A percentile compares a stretch with the other conserved stretches of the same genome.
phyloP scores from a whole-genome alignment of 2,113 vertebrate genomes.

The Dascyllus trimaculatus region DNA sequence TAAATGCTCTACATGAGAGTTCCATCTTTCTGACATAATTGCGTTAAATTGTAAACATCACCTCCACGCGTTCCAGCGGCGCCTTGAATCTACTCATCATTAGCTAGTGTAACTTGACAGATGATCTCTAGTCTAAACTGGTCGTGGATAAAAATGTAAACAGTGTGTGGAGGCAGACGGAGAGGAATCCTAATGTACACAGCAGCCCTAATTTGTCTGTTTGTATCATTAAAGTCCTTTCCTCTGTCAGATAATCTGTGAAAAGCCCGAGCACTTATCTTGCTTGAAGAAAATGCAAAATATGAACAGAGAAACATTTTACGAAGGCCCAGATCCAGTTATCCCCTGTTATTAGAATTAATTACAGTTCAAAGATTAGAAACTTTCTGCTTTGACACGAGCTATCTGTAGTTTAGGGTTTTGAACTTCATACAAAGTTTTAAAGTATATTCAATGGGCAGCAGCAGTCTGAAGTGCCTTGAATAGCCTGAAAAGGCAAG shows the following conservation, averaged over 20 bases:
- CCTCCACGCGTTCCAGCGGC: constrained; percentile 6
- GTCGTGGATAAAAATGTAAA: constrained; percentile 63
- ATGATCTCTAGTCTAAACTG: constrained; percentile 40
- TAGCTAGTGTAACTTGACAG: constrained; percentile 43
- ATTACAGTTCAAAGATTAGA: constrained; percentile 61
- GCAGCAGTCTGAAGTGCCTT: background rate
- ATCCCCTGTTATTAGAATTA: constrained; percentile 64
- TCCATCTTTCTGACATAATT: constrained; percentile 65
- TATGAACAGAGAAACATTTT: constrained; percentile 50
- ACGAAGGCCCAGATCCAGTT: constrained; percentile 43
- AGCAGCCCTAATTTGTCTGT: constrained; percentile 61
- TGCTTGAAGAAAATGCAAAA: constrained; percentile 12
- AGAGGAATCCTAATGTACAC: constrained; percentile 45
- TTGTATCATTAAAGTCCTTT: constrained; percentile 68
- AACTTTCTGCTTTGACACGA: constrained; percentile 41
- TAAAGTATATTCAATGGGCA: background rate
- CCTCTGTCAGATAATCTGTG: constrained; percentile 58
- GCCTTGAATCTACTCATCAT: constrained; percentile 38
- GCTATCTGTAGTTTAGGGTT: constrained; percentile 32
- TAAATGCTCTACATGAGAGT: constrained; percentile 63
- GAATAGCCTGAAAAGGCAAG: background rate
- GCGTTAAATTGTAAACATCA: constrained; percentile 51
- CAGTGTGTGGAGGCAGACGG: constrained; percentile 35
- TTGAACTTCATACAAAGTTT: constrained; percentile 38
- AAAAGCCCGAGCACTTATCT: constrained; percentile 49